Conservation (phyloP, 2,888 invertebrate genomes). For the Phania funesta region DNA sequence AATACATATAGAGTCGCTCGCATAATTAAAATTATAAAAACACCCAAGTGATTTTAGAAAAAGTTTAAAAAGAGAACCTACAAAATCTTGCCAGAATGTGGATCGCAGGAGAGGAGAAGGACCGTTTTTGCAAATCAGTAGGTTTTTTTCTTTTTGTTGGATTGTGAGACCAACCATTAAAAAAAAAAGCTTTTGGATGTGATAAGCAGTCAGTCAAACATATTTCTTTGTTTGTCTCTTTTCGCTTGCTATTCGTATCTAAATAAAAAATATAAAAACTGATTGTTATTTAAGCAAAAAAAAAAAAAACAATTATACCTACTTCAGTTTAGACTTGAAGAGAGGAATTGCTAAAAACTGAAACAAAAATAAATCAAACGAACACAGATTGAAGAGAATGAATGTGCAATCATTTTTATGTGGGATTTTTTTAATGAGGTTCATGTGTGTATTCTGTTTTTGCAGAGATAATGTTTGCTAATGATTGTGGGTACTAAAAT, state of each 20-base stretch:
- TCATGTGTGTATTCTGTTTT: constrained; percentile 34
- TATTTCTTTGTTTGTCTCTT: constrained; percentile 34
- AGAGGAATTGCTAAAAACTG: constrained; percentile 4
- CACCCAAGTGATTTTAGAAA: neutral
- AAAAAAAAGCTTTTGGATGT: constrained; percentile 30
- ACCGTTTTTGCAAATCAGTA: constrained; percentile 51
- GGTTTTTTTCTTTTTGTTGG: neutral
- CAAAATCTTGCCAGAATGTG: constrained; percentile 29
- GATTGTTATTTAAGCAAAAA: neutral
- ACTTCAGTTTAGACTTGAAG: neutral
- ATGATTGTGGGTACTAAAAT: constrained; percentile 43
- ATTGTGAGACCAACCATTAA: neutral
- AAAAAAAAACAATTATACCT: neutral
- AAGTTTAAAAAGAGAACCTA: neutral
- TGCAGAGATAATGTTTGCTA: constrained; percentile 56
- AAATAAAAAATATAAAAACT: constrained; percentile 12
- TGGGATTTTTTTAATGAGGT: constrained; percentile 54
- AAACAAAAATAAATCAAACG: constrained; percentile 18
- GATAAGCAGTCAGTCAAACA: constrained; percentile 50
- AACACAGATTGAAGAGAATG: constrained; percentile 26
- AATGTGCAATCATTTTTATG: constrained; percentile 33
- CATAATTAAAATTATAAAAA: neutral
- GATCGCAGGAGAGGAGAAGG: constrained; percentile 56
- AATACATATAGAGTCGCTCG: neutral
- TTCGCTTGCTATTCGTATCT: constrained; percentile 42